These are phyloP conservation scores for Onthophagus taurus DNA, from an alignment of 1,140 invertebrate genomes.

Conservation along the genomic window DNA sequence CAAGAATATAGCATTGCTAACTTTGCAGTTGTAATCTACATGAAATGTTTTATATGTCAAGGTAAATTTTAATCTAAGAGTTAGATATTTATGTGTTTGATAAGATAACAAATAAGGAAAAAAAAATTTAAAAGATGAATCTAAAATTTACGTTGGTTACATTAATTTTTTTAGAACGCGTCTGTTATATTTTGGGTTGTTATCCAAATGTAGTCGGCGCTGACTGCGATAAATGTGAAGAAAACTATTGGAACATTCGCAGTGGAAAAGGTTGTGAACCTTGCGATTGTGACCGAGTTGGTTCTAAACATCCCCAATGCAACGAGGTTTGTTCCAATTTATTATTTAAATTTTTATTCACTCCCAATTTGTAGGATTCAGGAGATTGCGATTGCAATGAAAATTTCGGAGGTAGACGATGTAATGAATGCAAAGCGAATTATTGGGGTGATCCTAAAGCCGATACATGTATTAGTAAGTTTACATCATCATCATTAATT, in stretches of 20 bases:
- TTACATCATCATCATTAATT: not conserved
- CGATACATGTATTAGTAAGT: constrained; percentile 49
- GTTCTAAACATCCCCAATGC: constrained; percentile 53
- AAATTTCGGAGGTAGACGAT: constrained; percentile 88
- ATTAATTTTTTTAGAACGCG: constrained; percentile 59
- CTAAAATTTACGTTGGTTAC: too few species aligned
- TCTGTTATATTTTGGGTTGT: constrained; percentile 87
- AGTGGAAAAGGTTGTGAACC: constrained; percentile 82
- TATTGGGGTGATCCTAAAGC: constrained; percentile 92
- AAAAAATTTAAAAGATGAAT: too few species aligned
- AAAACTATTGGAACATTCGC: constrained; percentile 89
- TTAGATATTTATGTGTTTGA: too few species aligned
- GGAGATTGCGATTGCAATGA: constrained; percentile 88
- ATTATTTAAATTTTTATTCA: constrained; percentile 10
- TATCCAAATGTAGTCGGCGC: constrained; percentile 79
- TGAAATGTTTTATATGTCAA: too few species aligned
- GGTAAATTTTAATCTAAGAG: too few species aligned
- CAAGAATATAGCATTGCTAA: too few species aligned
- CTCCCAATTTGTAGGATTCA: constrained; percentile 38
- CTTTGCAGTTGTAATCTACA: too few species aligned
- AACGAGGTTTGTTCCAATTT: constrained; percentile 38
- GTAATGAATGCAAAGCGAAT: constrained; percentile 88
- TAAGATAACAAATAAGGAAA: too few species aligned
- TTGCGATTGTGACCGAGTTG: constrained; percentile 85
- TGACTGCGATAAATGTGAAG: constrained; percentile 75